Evolutionary conservation across 2,113 vertebrate species (phyloP).

Genomic region (Dicaeum eximium): DNA sequence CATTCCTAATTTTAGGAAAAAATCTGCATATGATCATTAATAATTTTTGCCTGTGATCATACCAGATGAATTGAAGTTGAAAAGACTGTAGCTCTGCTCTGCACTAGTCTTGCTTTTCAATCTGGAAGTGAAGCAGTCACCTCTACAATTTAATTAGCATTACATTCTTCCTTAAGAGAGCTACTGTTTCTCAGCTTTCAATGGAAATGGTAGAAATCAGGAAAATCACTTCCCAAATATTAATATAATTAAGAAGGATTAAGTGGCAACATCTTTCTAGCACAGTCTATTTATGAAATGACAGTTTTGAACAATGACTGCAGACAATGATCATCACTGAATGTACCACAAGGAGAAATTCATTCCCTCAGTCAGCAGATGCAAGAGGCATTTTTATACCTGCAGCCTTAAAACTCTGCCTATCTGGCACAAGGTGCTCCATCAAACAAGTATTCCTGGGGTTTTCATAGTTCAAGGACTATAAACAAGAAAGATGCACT

Average conservation of each 20-base stretch:
- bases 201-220: not conserved
- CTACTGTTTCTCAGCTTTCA: not conserved
- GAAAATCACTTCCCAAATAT: not conserved
- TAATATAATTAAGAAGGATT: not conserved
- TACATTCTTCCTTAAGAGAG: not conserved
- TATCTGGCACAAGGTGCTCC: not conserved
- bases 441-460: not conserved
- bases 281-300: not conserved
- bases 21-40: not conserved
- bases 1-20: not conserved
- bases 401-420: not conserved
- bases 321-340: not conserved
- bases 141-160: not conserved
- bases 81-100: not conserved
- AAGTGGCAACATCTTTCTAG: not conserved
- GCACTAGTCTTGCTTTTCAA: not conserved
- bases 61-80: not conserved
- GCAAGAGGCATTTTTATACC: not conserved
- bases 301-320: not conserved
- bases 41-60: not conserved
- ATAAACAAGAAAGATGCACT: constrained; percentile 30
- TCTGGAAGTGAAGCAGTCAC: not conserved
- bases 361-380: not conserved
- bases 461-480: constrained; percentile 9
- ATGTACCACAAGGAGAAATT: not conserved